Evolutionary conservation across 2,113 vertebrate species (phyloP).

Genomic region (Malurus cyaneus): DNA sequence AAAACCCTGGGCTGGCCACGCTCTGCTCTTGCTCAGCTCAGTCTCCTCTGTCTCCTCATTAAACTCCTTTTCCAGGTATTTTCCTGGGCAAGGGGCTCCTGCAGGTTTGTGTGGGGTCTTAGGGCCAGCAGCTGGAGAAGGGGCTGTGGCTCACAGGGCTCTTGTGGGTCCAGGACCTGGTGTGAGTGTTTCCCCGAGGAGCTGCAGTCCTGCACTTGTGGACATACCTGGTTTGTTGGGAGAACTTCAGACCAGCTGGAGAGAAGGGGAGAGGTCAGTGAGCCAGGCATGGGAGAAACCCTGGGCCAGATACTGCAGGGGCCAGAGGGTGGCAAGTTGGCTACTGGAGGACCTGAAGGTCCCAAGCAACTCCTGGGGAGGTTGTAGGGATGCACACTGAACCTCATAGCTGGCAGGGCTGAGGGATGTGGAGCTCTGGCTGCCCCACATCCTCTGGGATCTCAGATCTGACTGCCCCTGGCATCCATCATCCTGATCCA

Average conservation of each 20-base stretch:
- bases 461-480: background rate
- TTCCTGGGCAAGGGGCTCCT: background rate
- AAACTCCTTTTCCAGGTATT: background rate
- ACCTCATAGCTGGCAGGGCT: background rate
- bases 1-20: background rate
- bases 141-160: fast-evolving
- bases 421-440: background rate
- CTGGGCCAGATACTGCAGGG: background rate
- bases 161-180: background rate
- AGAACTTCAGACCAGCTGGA: background rate
- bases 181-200: background rate
- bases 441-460: background rate
- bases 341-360: background rate
- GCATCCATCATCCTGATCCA: fast-evolving
- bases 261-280: background rate
- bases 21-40: background rate
- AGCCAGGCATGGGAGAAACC: fast-evolving
- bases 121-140: background rate
- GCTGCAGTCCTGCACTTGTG: fast-evolving
- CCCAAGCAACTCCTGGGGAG: background rate
- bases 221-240: background rate
- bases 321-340: background rate
- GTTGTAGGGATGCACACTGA: background rate
- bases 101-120: background rate
- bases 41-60: background rate